phyloP scores from a whole-genome alignment of 2,113 vertebrate species.

The Colius striatus region DNA sequence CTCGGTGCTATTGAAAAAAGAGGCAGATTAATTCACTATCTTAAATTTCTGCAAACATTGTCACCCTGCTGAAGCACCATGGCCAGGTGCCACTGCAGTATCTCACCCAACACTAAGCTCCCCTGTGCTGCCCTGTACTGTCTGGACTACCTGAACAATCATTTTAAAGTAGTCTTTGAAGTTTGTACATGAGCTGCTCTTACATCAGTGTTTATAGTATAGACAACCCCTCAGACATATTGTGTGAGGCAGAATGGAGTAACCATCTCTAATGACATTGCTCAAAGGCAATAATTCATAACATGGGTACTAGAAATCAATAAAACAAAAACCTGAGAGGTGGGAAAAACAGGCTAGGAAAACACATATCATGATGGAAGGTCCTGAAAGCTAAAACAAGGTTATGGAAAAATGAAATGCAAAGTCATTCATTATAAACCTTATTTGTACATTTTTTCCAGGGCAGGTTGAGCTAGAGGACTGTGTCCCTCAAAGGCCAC shows the following conservation, averaged over 20 bases:
- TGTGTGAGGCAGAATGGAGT: not conserved
- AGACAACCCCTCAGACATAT: not conserved
- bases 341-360: not conserved
- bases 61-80: not conserved
- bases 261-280: rapidly evolving
- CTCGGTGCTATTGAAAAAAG: not conserved
- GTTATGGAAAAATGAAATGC: not conserved
- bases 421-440: not conserved
- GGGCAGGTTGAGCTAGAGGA: not conserved
- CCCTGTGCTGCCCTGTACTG: not conserved
- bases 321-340: not conserved
- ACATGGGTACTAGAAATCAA: not conserved
- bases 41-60: not conserved
- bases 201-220: rapidly evolving
- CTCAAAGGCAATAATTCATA: not conserved
- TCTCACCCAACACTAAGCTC: not conserved
- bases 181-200: not conserved
- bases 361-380: not conserved
- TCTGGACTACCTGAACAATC: not conserved
- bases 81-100: not conserved
- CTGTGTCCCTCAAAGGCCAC: not conserved
- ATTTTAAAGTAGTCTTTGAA: not conserved
- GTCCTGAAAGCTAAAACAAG: not conserved
- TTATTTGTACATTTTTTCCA: not conserved
- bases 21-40: not conserved